These are phyloP conservation scores for Xenus cinereus DNA, from an alignment of 2,113 vertebrate species.

Conservation along the genomic window DNA sequence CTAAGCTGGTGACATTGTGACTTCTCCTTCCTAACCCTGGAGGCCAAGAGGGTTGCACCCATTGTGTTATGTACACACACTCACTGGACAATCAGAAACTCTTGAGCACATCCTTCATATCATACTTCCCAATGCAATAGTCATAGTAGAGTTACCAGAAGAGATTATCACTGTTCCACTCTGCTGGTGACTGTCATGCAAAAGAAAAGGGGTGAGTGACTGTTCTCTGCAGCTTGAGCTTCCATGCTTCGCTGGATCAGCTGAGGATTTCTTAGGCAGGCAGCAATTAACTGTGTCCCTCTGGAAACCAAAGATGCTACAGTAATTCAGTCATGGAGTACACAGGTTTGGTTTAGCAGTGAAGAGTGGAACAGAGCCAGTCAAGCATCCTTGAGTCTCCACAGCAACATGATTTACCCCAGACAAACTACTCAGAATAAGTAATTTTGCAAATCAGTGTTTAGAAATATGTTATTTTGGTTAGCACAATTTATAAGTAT, in stretches of 20 bases:
- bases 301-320: neutral
- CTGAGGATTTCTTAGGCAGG: neutral
- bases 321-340: neutral
- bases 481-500: neutral
- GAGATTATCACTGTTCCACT: neutral
- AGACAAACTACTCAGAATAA: neutral
- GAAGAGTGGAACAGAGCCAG: neutral
- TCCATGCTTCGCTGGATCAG: neutral
- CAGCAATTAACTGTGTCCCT: neutral
- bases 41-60: neutral
- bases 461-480: neutral
- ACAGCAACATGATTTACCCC: neutral
- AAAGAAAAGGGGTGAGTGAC: neutral
- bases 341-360: neutral
- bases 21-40: neutral
- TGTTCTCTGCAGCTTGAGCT: neutral
- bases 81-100: neutral
- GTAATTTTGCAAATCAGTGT: neutral
- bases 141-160: neutral
- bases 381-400: neutral
- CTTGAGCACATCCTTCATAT: neutral
- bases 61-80: neutral
- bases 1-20: neutral
- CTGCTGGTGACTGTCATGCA: neutral
- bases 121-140: neutral